Percentiles rank a stretch among this genome's conserved stretches.
These are phyloP conservation scores for Lasiurus borealis DNA, from an alignment of 2,113 vertebrate genomes.

Conservation along the genomic window DNA sequence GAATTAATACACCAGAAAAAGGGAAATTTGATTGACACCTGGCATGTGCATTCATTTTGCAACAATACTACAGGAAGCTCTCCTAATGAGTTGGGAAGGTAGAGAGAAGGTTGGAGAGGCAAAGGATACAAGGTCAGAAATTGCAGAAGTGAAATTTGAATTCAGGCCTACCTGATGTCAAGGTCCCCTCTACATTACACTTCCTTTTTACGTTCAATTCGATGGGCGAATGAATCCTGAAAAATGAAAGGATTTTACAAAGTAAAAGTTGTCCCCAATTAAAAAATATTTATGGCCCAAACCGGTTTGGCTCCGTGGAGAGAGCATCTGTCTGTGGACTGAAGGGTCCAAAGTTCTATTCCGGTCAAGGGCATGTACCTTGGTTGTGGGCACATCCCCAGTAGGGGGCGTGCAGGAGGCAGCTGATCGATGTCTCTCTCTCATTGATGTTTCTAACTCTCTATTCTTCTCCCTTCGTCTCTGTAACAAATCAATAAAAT, in stretches of 20 bases:
- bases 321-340: no score
- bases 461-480: no score
- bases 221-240: not conserved
- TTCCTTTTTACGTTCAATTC: not conserved
- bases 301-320: no score
- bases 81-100: not conserved
- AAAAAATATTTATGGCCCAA: not conserved
- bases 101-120: not conserved
- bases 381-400: no score
- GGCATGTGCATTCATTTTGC: not conserved
- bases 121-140: not conserved
- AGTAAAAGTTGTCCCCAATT: not conserved
- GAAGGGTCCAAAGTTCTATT: no score
- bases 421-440: no score
- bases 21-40: not conserved
- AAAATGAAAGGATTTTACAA: not conserved
- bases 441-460: no score
- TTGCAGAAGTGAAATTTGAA: slow-evolving; percentile 45
- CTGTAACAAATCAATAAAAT: no score
- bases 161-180: not conserved
- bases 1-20: not conserved
- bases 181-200: not conserved
- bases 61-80: no score
- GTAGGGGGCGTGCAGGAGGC: no score
- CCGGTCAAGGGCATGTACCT: no score